These are phyloP conservation scores for Caiman crocodilus DNA, from an alignment of 2,797 vertebrate species.

Conservation along the genomic window DNA sequence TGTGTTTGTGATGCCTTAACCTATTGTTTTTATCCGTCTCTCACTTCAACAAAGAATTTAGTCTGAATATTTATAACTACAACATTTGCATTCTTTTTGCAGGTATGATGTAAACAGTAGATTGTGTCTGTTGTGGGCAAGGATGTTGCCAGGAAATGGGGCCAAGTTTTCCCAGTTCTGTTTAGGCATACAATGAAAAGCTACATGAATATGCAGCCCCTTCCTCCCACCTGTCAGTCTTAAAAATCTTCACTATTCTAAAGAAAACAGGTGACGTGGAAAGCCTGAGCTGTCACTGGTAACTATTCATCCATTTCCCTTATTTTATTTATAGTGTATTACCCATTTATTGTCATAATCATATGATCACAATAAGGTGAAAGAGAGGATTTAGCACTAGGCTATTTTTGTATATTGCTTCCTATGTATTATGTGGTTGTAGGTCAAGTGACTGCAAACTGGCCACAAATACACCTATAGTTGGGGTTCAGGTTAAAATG, in stretches of 20 bases:
- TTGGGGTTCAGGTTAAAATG: background rate
- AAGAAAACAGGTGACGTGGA: background rate
- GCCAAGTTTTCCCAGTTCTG: conserved; percentile 19
- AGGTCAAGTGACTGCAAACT: background rate
- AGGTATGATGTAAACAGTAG: conserved; percentile 40
- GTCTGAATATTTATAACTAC: conserved; percentile 4
- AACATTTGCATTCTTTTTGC: conserved; percentile 45
- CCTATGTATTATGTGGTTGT: background rate
- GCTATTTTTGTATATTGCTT: background rate
- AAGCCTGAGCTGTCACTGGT: background rate
- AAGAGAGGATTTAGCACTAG: background rate
- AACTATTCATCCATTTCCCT: background rate
- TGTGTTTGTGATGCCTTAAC: background rate
- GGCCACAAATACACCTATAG: background rate
- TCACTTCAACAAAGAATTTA: conserved; percentile 16
- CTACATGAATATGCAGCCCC: background rate
- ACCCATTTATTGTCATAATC: background rate
- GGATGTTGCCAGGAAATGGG: background rate
- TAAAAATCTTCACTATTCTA: background rate
- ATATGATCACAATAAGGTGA: fast-evolving
- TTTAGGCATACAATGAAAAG: background rate
- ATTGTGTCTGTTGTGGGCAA: background rate
- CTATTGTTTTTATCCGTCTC: background rate
- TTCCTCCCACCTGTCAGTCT: background rate
- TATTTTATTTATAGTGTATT: background rate